phyloP scores from a whole-genome alignment of 1,140 invertebrate species.

The Drosophila lowei region DNA sequence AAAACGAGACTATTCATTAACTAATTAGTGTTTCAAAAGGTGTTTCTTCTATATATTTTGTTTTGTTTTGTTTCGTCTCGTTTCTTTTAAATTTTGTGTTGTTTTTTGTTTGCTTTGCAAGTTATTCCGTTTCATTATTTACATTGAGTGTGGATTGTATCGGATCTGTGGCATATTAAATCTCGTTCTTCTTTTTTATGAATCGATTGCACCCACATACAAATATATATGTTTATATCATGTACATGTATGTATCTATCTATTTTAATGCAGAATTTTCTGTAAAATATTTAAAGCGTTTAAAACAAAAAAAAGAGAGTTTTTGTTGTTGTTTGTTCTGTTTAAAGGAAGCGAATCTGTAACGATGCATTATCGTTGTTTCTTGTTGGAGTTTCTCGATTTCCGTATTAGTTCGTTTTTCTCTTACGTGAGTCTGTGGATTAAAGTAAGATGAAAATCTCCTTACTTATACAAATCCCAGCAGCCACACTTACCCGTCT shows the following conservation, averaged over 20 bases:
- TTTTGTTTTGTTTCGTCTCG: background rate
- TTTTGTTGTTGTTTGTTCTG: conserved; percentile 31
- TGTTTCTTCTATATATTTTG: conserved; percentile 8
- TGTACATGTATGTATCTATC: too few relatives aligned
- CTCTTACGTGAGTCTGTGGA: conserved; percentile 4
- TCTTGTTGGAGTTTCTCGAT: background rate
- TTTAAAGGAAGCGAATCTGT: conserved; percentile 39
- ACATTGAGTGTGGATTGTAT: conserved; percentile 22
- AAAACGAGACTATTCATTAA: conserved; percentile 59
- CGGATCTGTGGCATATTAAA: background rate
- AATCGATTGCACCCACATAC: background rate
- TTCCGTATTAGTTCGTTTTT: background rate
- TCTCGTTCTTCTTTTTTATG: conserved; percentile 24
- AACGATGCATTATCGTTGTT: background rate
- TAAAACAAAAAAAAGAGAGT: conserved; percentile 33
- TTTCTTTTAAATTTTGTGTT: conserved; percentile 9
- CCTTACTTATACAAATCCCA: background rate
- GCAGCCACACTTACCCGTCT: conserved; percentile 13
- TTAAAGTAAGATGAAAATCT: background rate
- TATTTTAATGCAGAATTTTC: background rate
- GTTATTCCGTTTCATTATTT: conserved; percentile 22
- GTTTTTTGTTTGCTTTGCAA: conserved; percentile 34
- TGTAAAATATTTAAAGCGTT: conserved; percentile 27
- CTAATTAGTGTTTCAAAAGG: conserved; percentile 52
- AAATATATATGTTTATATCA: too few relatives aligned